Base-by-base conservation (phyloP, 2,113 vertebrate species). In the Gymnarchus niloticus region DNA sequence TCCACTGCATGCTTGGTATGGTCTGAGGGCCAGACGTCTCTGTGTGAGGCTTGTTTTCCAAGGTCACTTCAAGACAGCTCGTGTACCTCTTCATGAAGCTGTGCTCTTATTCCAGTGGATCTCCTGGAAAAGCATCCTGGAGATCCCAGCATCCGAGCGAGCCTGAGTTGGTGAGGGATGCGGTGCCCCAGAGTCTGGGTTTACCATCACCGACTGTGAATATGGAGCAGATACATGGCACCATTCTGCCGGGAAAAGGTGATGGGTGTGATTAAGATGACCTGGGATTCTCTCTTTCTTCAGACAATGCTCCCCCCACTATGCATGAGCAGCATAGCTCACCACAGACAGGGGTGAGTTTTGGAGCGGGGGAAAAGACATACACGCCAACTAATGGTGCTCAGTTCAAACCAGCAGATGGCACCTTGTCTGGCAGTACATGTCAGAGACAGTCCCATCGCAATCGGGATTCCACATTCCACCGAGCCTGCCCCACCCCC, bases 381-480 rank as follows among this genome's bases (percentile, higher is more conserved):
- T 37, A 9, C 19, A 10, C 73, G 23, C 44, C 19, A 6, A 44
- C 0, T 76, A 41, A 41, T 10, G 44, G 8, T 33, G 51, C 54
- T 52, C 80, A 73, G 88, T 81, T 25, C 86, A 88, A 81, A 90
- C 91, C 93, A 92, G 90, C 92, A 94, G 93, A 90, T 92, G 92
- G 93, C 93, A 92, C 77, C 87, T 89, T 88, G 82, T 86, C 87
- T 48, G 76, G 76, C 21, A 23, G 81, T 6, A 41, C 54, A 69
- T 84, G 78, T 88, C 87, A 88, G n/a, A 83, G 91, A 88, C 87
- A 46, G 61, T 14, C 91, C 91, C 89, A 92, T 92, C 92, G 89
- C 91, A 88, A 88, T 90, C 1, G 57, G 80, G 89, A 83, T 88
- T 85, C 80, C 89, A 88, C 91, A 92, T 89, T 93, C 92, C 89